Evolutionary conservation across 23 tunicate genomes (phyloP).

Genomic region (Halocynthia aurantium): DNA sequence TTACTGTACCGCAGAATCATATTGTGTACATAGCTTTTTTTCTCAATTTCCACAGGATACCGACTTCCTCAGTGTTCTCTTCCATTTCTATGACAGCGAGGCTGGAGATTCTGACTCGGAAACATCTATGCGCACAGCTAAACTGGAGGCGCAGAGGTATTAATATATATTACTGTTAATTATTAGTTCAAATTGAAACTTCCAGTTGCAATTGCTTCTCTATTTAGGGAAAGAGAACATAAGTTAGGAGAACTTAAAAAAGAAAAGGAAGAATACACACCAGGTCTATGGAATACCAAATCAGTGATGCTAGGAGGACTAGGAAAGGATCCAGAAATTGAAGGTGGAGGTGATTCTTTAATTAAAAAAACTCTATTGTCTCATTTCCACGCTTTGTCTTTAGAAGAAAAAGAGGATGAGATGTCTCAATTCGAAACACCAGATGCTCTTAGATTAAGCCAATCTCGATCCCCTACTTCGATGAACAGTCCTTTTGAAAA

Average conservation of each 20-base stretch:
- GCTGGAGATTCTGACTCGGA: constrained; percentile 38
- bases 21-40: too few relatives aligned
- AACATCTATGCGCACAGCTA: constrained; percentile 13
- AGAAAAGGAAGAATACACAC: constrained; percentile 23
- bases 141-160: constrained; percentile 59
- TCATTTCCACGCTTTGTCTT: too few relatives aligned
- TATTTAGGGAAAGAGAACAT: constrained; percentile 18
- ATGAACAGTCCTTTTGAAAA: too few relatives aligned
- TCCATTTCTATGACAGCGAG: constrained; percentile 87
- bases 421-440: too few relatives aligned
- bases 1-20: too few relatives aligned
- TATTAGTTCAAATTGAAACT: neutral
- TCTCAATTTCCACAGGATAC: constrained; percentile 44
- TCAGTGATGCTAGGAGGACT: constrained; percentile 69
- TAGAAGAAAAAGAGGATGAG: too few relatives aligned
- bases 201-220: neutral
- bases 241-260: constrained; percentile 7
- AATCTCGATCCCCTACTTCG: too few relatives aligned
- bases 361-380: too few relatives aligned
- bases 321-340: constrained; percentile 65
- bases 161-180: neutral
- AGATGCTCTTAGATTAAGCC: too few relatives aligned
- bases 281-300: constrained; percentile 80
- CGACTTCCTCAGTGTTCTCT: constrained; percentile 73
- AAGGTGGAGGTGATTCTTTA: constrained; percentile 5